Percentiles rank a stretch among this genome's conserved stretches.
These are phyloP conservation scores for Adelphocoris suturalis DNA, from an alignment of 2,888 invertebrate species.

Conservation along the genomic window DNA sequence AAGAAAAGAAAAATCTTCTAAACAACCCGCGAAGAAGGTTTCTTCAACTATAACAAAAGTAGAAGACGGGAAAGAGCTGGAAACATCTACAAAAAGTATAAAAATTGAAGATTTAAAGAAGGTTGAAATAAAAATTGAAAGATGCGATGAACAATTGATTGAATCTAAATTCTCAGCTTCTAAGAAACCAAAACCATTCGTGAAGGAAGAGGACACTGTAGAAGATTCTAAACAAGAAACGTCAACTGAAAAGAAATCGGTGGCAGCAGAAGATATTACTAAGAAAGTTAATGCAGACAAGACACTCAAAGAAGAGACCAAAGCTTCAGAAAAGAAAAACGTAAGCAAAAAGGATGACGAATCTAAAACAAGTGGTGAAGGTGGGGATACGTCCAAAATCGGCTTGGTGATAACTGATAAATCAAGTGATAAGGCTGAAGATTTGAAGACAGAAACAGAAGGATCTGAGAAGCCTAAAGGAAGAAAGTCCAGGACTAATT, in stretches of 20 bases:
- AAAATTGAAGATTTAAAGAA: not conserved
- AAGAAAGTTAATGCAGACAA: not conserved
- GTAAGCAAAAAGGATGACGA: not conserved
- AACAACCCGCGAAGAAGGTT: not conserved
- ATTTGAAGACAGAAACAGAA: not conserved
- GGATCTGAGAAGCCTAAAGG: slow-evolving; percentile 38
- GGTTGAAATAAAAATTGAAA: slow-evolving; percentile 6
- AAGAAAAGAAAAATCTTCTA: not conserved
- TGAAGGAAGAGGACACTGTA: not conserved
- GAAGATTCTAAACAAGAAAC: not conserved
- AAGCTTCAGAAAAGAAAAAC: too few species aligned
- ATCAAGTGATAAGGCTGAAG: not conserved
- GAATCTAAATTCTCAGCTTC: not conserved
- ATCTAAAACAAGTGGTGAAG: not conserved
- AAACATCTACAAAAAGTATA: not conserved
- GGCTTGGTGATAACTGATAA: not conserved
- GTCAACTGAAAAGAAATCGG: too few species aligned
- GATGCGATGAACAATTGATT: not conserved
- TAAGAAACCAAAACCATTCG: not conserved
- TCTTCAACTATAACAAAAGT: not conserved
- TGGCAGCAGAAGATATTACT: too few species aligned
- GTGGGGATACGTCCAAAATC: not conserved
- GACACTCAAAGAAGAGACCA: not conserved
- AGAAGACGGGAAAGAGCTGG: not conserved
- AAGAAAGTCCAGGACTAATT: slow-evolving; percentile 70